phyloP scores from a whole-genome alignment of 2,113 vertebrate genomes.

The Crypturellus undulatus region DNA sequence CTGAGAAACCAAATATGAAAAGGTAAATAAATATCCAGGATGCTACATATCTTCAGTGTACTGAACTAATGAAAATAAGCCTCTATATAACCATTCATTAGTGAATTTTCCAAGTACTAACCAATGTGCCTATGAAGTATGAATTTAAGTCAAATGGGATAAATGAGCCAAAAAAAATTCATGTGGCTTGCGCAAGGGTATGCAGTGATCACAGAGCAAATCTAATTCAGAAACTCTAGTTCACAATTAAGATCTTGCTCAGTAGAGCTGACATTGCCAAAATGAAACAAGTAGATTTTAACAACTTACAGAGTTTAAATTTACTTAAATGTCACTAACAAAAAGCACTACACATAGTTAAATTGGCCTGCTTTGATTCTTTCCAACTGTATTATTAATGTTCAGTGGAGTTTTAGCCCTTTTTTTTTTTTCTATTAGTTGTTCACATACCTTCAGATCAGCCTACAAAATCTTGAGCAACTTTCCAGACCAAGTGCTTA shows the following conservation, averaged over 20 bases:
- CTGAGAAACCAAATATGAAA: not conserved
- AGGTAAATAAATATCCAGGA: not conserved
- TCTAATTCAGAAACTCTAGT: not conserved
- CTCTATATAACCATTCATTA: not conserved
- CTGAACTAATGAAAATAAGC: not conserved
- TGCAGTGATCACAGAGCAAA: not conserved
- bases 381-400: not conserved
- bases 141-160: slow-evolving; percentile 7
- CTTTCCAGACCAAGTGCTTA: not conserved
- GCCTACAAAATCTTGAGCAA: not conserved
- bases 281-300: not conserved
- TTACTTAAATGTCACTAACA: not conserved
- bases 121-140: not conserved
- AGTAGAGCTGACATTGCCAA: not conserved
- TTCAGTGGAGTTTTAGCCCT: not conserved
- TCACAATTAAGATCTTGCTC: not conserved
- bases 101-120: slow-evolving; percentile 3
- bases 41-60: not conserved
- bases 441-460: not conserved
- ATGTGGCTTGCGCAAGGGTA: not conserved
- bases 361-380: not conserved
- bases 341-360: not conserved
- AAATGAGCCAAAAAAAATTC: slow-evolving; percentile 3
- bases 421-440: not conserved
- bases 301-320: not conserved